Evolutionary conservation across 2,113 vertebrate species (phyloP).

Genomic region (Tetrao urogallus): DNA sequence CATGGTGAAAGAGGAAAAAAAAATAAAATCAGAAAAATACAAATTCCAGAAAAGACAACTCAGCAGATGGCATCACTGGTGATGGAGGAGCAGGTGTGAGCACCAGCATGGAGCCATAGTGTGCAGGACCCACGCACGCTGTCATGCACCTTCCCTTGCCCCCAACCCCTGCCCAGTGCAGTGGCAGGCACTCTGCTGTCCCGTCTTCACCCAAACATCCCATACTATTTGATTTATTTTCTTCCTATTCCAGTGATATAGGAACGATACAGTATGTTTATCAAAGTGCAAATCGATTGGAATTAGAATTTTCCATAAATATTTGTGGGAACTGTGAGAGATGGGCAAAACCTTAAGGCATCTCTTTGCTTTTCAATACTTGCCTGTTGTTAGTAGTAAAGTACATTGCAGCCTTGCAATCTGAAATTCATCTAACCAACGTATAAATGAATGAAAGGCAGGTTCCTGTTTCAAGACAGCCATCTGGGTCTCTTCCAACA

Average conservation of each 20-base stretch:
- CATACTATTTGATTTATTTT: neutral
- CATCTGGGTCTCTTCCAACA: neutral
- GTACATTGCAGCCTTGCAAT: neutral
- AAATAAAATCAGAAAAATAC: neutral
- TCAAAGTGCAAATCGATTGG: neutral
- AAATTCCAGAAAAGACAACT: neutral
- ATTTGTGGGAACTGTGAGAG: neutral
- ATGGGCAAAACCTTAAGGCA: neutral
- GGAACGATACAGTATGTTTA: neutral
- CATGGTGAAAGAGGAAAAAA: neutral
- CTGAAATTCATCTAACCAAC: neutral
- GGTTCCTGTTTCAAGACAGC: neutral
- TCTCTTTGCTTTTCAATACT: neutral
- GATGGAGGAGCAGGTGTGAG: neutral
- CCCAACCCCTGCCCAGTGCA: accelerated
- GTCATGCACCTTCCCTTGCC: neutral
- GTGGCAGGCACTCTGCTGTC: neutral
- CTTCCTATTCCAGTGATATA: neutral
- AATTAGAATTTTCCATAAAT: neutral
- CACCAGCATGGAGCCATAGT: neutral
- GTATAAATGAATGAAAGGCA: neutral
- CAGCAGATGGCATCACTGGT: neutral
- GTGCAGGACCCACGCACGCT: neutral
- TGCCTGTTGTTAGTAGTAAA: neutral
- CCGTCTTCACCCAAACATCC: neutral